A percentile compares a stretch with the other conserved stretches of the same genome.
These are phyloP conservation scores for Crossaster papposus DNA, from an alignment of 53 echinoderm and acorn worm genomes.

Conservation along the genomic window DNA sequence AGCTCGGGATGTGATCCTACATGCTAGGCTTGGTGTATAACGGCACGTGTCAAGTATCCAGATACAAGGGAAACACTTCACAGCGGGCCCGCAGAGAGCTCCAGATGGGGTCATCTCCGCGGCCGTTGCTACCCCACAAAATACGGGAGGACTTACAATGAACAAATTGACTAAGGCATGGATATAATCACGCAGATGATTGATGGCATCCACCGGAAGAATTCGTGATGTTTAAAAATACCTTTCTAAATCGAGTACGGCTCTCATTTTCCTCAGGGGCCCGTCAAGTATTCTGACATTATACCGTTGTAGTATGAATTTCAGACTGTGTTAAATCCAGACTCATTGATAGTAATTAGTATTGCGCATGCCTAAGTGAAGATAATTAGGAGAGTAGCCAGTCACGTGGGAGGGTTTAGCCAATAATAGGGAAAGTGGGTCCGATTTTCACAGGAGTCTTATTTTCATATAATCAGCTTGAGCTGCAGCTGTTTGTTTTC, in stretches of 20 bases:
- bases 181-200: background rate
- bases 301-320: too few relatives aligned
- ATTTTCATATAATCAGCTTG: background rate
- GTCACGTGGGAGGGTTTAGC: too few relatives aligned
- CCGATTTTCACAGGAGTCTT: too few relatives aligned
- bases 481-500: background rate
- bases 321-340: too few relatives aligned
- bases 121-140: background rate
- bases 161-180: background rate
- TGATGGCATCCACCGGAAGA: background rate
- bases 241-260: background rate
- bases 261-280: background rate
- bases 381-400: too few relatives aligned
- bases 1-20: background rate
- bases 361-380: too few relatives aligned
- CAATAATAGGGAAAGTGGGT: too few relatives aligned
- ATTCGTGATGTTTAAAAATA: slow-evolving; percentile 1
- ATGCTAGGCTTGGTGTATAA: too few relatives aligned
- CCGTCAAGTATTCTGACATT: too few relatives aligned
- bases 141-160: background rate
- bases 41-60: slow-evolving; percentile 1
- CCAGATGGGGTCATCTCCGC: background rate
- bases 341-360: too few relatives aligned
- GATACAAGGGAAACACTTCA: slow-evolving; percentile 17
- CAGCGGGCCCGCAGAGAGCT: background rate